Evolutionary conservation across 1,140 invertebrate species (phyloP), one percentile per base, ranked within the genome.

Genomic region (Panagrolaimus sp.): DNA sequence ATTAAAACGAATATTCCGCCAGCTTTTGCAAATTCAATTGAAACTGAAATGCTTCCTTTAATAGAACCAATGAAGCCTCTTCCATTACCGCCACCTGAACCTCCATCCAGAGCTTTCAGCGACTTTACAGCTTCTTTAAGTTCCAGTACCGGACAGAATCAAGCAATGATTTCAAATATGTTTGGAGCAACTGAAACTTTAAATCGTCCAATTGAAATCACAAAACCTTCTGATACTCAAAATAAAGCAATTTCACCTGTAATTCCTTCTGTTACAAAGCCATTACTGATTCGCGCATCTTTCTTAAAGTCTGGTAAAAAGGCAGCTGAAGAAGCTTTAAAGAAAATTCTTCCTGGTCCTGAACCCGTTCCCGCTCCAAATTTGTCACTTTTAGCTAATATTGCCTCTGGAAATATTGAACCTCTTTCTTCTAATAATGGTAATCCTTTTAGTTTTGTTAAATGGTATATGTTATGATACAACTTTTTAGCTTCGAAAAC

Each of bases 371-470:
- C 51, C 11, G 20, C 51, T 11, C 51, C 51, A n/a, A 4, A 13
- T 27, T 38, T 38, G 7, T 57, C 51, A n/a, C 11, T 27, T 14
- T 20, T 8, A 2, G 5, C 51, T 14, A 38, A 38, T 38, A 7
- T 38, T 4, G 31, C 31, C 7, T 38, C 31, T 38, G 31, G 51
- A 20, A 57, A 51, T 51, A 14, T 57, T 38, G 31, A 38, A 38
- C 7, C 51, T 0, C 14, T 20, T 11, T 25, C 27, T n/a, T 57
- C 51, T 1, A 20, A 20, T 11, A 27, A 25, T 3, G n/a, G 51
- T 27, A 57, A n/a, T n/a, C n/a, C n/a, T n/a, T n/a, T n/a, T n/a
- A 57, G 51, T 20, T 57, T 57, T 57, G 51, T 11, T n/a, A n/a
- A n/a, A n/a, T n/a, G n/a, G n/a, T n/a, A n/a, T n/a, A n/a, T n/a